A percentile compares a stretch with the other conserved stretches of the same genome.
phyloP scores from a whole-genome alignment of 2,113 vertebrate genomes.

The Eonycteris spelaea region DNA sequence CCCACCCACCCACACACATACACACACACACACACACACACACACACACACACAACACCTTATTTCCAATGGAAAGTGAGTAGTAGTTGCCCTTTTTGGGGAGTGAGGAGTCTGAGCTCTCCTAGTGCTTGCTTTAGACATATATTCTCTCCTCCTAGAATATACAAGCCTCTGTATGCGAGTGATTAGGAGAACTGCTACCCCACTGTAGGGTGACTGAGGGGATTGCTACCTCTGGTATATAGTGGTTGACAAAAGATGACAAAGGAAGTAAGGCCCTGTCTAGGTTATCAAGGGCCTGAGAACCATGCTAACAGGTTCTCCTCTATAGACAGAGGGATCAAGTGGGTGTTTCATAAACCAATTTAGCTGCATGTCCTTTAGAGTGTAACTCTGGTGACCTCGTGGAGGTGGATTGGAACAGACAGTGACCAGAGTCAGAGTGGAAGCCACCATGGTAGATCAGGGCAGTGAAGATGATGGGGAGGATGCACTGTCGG shows the following conservation, averaged over 20 bases:
- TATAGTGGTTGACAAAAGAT: not conserved
- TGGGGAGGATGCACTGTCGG: accelerated
- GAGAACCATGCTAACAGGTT: not conserved
- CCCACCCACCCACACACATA: not conserved
- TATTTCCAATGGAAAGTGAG: not conserved
- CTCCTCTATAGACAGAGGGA: not conserved
- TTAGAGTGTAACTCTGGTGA: not conserved
- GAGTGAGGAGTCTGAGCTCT: not conserved
- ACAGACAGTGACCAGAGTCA: no score
- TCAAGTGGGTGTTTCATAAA: not conserved
- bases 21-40: no score
- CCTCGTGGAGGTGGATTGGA: not conserved
- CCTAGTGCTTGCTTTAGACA: not conserved
- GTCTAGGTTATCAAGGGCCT: not conserved
- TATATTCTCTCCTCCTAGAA: not conserved
- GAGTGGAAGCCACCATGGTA: accelerated
- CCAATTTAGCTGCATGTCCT: not conserved
- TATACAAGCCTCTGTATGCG: accelerated
- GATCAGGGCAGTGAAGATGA: not conserved
- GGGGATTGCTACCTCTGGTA: not conserved
- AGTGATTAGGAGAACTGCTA: not conserved
- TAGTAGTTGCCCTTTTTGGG: not conserved
- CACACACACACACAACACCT: not conserved
- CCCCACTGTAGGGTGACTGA: no score
- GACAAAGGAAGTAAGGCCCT: not conserved